phyloP scores from a whole-genome alignment of 35 echinoderm and acorn worm species.

The Apostichopus parvimensis region DNA sequence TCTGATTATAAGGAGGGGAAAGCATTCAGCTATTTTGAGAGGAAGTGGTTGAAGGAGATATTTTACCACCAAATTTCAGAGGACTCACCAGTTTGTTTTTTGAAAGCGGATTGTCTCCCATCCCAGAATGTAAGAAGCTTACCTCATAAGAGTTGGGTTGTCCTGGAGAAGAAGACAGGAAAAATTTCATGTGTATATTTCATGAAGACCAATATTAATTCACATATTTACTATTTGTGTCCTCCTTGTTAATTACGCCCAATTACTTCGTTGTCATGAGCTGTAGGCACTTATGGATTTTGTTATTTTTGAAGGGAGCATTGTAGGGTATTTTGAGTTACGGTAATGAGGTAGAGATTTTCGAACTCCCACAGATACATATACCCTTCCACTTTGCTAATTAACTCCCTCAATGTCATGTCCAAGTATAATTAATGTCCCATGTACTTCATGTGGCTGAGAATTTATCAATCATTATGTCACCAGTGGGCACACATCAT shows the following conservation, averaged over 20 bases:
- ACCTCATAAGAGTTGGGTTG: constrained; percentile 53
- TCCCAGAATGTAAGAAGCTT: constrained; percentile 28
- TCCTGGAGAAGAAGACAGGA: constrained; percentile 34
- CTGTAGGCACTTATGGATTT: background rate
- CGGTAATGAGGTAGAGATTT: too few relatives aligned
- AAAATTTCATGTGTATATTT: background rate
- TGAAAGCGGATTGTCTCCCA: constrained; percentile 59
- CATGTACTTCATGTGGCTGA: too few relatives aligned
- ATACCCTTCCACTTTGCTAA: too few relatives aligned
- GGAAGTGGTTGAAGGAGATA: constrained; percentile 56
- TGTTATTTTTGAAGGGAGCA: background rate
- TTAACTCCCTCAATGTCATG: too few relatives aligned
- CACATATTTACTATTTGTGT: background rate
- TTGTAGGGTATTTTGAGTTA: background rate
- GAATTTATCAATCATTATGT: too few relatives aligned
- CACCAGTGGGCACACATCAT: too few relatives aligned
- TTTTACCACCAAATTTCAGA: constrained; percentile 44
- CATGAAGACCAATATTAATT: background rate
- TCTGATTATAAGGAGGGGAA: constrained; percentile 67
- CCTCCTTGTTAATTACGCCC: background rate
- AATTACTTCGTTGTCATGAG: background rate
- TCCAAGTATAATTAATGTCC: too few relatives aligned
- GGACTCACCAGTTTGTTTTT: constrained; percentile 35
- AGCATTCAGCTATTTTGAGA: constrained; percentile 55
- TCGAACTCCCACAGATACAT: too few relatives aligned